A percentile compares a stretch with the other conserved stretches of the same genome.
These are phyloP conservation scores for Leucoraja ocellata DNA, from an alignment of 2,797 vertebrate species.

Conservation along the genomic window DNA sequence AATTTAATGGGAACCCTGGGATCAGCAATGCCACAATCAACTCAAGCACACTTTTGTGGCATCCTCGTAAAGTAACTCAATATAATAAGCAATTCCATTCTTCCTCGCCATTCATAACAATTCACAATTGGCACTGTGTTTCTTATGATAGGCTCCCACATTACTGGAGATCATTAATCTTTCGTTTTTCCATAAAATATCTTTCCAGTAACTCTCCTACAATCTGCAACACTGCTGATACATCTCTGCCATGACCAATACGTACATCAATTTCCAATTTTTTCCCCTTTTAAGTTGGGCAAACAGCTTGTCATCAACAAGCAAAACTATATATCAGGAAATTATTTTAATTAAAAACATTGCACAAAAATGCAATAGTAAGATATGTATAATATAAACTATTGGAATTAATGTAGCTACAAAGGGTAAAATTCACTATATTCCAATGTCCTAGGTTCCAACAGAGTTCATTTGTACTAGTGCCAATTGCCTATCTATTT, in stretches of 20 bases:
- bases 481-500: background rate
- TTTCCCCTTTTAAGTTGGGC: background rate
- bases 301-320: background rate
- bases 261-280: background rate
- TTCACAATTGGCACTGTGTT: background rate
- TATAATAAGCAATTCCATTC: background rate
- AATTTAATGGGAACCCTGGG: background rate
- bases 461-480: background rate
- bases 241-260: background rate
- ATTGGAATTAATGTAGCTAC: background rate
- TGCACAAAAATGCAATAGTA: background rate
- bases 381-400: background rate
- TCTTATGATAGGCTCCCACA: background rate
- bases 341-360: background rate
- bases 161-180: background rate
- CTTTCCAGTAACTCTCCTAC: background rate
- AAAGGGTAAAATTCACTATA: background rate
- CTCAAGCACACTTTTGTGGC: background rate
- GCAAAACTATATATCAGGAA: background rate
- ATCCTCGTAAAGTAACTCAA: background rate
- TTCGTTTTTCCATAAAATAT: background rate
- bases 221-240: background rate
- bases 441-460: background rate
- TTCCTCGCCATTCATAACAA: background rate
- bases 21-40: background rate